Percentiles rank a stretch among this genome's conserved stretches.
Evolutionary conservation across 1,140 invertebrate species (phyloP).

Genomic region (Wiebesia pumilae): DNA sequence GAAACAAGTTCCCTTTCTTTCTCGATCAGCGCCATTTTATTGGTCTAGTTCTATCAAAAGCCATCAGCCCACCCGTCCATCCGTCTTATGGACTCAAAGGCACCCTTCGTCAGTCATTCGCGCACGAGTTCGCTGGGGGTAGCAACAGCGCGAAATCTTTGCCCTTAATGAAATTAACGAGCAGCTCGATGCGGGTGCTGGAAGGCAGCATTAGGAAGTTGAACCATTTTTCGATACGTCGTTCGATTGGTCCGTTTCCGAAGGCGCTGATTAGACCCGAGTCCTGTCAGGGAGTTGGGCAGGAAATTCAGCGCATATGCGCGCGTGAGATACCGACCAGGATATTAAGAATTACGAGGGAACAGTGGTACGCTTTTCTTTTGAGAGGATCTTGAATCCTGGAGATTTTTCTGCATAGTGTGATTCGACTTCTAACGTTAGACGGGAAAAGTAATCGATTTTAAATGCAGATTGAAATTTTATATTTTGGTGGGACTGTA

Average conservation of each 20-base stretch:
- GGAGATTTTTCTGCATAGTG: no score
- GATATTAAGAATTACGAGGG: conserved; percentile 54
- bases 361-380: background rate
- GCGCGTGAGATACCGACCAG: conserved; percentile 4
- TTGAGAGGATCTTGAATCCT: background rate
- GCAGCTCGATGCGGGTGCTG: background rate
- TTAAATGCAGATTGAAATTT: no score
- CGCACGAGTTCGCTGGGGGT: background rate
- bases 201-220: background rate
- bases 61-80: background rate
- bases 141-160: conserved; percentile 21
- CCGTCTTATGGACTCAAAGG: background rate
- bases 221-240: background rate
- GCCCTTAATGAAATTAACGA: conserved; percentile 59
- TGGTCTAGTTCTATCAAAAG: background rate
- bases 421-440: no score
- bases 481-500: no score
- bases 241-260: conserved; percentile 51
- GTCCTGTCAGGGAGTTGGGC: conserved; percentile 57
- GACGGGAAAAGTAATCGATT: no score
- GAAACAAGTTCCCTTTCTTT: no score
- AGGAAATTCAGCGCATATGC: conserved; percentile 42
- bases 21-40: no score
- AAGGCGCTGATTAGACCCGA: conserved; percentile 22
- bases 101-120: background rate